phyloP scores from a whole-genome alignment of 1,140 invertebrate species.

The Marisa cornuarietis region DNA sequence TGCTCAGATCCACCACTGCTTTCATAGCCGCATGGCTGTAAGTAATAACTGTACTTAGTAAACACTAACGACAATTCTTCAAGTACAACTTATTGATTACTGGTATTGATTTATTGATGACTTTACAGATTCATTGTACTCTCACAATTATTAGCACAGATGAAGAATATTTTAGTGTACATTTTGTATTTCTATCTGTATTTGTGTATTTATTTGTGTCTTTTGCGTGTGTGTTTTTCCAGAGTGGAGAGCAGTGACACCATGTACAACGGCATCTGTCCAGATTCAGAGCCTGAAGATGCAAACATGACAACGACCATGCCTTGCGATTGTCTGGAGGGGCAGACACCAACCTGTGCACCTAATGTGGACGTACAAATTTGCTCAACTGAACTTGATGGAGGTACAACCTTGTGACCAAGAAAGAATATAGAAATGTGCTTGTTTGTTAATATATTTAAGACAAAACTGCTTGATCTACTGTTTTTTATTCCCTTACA shows the following conservation, averaged over 20 bases:
- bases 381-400: constrained; percentile 25
- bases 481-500: no score
- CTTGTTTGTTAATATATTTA: neutral
- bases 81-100: no score
- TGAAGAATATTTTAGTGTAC: neutral
- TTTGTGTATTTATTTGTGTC: neutral
- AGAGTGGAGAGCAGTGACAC: constrained; percentile 30
- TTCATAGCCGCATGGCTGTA: constrained; percentile 52
- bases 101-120: no score
- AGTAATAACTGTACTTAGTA: neutral
- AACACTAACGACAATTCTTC: no score
- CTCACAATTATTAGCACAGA: neutral
- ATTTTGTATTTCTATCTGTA: neutral
- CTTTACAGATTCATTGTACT: no score
- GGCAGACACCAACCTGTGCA: constrained; percentile 23
- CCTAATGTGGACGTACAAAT: constrained; percentile 24
- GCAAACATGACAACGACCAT: neutral
- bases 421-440: neutral
- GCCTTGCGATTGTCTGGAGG: constrained; percentile 41
- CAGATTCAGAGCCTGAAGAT: constrained; percentile 9
- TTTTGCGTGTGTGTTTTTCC: neutral
- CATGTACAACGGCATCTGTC: constrained; percentile 44
- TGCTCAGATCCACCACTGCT: constrained; percentile 26
- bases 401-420: neutral
- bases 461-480: no score